These are phyloP conservation scores for Aptenodytes forsteri DNA, from an alignment of 2,113 vertebrate genomes.

Conservation along the genomic window DNA sequence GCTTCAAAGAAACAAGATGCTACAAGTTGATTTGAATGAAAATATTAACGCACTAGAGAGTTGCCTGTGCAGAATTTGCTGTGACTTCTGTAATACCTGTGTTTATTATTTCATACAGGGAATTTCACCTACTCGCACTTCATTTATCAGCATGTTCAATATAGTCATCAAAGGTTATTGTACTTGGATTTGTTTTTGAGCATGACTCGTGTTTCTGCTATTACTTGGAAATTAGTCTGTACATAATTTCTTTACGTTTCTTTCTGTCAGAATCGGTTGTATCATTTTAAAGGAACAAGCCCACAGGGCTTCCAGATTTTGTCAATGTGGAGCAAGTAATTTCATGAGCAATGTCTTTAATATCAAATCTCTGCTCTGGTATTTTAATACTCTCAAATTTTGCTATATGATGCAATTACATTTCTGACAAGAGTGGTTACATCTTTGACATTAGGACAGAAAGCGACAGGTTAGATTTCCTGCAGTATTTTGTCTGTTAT, in stretches of 20 bases:
- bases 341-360: conserved; percentile 29
- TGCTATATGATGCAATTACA: background rate
- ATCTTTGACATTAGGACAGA: background rate
- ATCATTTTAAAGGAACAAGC: conserved; percentile 18
- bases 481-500: background rate
- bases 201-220: background rate
- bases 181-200: background rate
- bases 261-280: background rate
- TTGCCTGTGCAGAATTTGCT: background rate
- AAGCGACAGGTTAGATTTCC: background rate
- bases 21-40: background rate
- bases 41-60: background rate
- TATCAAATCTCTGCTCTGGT: background rate
- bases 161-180: background rate
- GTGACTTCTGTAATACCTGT: background rate
- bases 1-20: background rate
- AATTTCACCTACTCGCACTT: background rate
- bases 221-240: background rate
- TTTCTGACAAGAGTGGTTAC: background rate
- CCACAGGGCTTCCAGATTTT: background rate
- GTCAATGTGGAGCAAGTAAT: conserved; percentile 4
- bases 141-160: background rate
- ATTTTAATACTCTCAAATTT: conserved; percentile 37
- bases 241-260: background rate
- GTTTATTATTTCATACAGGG: background rate